Percentiles rank a stretch among this genome's conserved stretches.
phyloP scores from a whole-genome alignment of 2,113 vertebrate genomes.

The Dasyornis broadbenti region DNA sequence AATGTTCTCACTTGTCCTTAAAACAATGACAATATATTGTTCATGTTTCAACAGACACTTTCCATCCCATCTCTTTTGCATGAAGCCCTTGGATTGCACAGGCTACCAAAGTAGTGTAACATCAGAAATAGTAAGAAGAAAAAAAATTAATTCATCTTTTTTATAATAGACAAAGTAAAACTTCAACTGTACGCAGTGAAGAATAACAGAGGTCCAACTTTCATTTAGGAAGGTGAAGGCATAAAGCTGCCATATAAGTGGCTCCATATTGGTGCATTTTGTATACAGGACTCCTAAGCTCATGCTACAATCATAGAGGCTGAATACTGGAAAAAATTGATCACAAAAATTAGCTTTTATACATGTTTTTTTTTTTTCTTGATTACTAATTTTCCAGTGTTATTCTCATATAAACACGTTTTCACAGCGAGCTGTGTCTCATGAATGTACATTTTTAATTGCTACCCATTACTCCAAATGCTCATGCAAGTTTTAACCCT shows the following conservation, averaged over 20 bases:
- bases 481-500: not conserved
- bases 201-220: not conserved
- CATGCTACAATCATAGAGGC: not conserved
- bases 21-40: conserved; percentile 10
- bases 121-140: conserved; percentile 4
- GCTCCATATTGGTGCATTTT: not conserved
- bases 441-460: not conserved
- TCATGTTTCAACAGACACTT: not conserved
- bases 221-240: not conserved
- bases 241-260: not conserved
- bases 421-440: accelerated
- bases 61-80: not conserved
- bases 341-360: not conserved
- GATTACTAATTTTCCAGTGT: not conserved
- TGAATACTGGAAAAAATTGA: not conserved
- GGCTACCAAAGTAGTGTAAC: not conserved
- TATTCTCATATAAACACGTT: not conserved
- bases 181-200: not conserved
- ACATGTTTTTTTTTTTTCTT: not conserved
- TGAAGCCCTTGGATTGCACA: not conserved
- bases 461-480: not conserved
- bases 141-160: not conserved
- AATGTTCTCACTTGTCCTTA: conserved; percentile 3
- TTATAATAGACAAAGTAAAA: not conserved
- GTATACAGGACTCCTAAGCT: not conserved